A percentile compares a stretch with the other conserved stretches of the same genome.
phyloP scores from a whole-genome alignment of 2,797 vertebrate genomes.

The Hoplostethus atlanticus region DNA sequence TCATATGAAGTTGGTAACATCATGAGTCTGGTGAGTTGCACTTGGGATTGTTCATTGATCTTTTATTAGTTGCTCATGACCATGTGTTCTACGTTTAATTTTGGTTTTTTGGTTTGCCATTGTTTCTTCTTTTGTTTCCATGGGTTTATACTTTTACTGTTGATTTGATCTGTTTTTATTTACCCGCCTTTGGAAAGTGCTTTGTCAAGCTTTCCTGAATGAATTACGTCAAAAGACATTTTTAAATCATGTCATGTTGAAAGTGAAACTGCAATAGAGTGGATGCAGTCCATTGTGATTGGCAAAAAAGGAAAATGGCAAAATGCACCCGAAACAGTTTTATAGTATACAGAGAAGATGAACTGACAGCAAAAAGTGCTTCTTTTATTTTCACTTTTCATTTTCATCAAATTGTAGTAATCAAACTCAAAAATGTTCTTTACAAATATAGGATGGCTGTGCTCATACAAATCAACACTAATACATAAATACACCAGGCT shows the following conservation, averaged over 20 bases:
- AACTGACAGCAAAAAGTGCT: conserved; percentile 63
- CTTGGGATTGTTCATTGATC: not conserved
- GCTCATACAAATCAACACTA: conserved; percentile 68
- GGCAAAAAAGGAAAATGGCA: no score
- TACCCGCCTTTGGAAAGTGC: no score
- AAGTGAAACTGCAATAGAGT: no score
- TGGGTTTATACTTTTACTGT: no score
- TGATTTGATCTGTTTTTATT: no score
- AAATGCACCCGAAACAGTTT: no score
- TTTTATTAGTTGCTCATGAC: no score
- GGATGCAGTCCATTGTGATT: no score
- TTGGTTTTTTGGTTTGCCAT: not conserved
- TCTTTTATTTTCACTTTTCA: conserved; percentile 62
- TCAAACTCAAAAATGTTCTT: conserved; percentile 59
- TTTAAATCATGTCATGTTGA: no score
- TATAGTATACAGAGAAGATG: not conserved
- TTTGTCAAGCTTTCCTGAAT: no score
- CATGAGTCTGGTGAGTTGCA: not conserved
- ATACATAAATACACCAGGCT: conserved; percentile 79
- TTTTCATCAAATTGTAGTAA: conserved; percentile 61
- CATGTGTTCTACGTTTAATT: not conserved
- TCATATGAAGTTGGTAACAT: no score
- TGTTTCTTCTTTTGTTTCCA: not conserved
- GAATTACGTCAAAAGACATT: no score
- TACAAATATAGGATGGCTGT: conserved; percentile 66